A percentile compares a stretch with the other conserved stretches of the same genome.
phyloP scores from a whole-genome alignment of 2,888 invertebrate genomes.

The Orchesella flavescens region DNA sequence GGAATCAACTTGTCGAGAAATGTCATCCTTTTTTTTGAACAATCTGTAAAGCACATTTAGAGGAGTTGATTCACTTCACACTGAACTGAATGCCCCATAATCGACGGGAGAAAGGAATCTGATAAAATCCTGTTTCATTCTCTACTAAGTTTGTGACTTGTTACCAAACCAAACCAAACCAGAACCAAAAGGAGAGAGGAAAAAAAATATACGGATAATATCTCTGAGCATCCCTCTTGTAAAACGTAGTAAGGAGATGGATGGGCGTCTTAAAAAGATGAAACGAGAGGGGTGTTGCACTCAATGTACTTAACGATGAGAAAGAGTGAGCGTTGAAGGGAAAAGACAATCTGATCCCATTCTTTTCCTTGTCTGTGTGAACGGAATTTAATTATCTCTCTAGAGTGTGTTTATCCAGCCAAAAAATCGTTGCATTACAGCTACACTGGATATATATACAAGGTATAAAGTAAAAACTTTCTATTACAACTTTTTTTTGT shows the following conservation, averaged over 20 bases:
- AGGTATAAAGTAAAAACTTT: neutral
- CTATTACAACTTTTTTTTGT: neutral
- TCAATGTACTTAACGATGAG: conserved; percentile 57
- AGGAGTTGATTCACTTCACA: conserved; percentile 37
- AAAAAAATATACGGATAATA: neutral
- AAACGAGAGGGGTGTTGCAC: conserved; percentile 51
- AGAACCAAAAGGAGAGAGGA: neutral
- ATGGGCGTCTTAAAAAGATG: conserved; percentile 55
- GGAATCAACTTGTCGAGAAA: conserved; percentile 33
- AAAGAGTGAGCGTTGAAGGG: conserved; percentile 49
- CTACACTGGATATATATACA: conserved; percentile 4
- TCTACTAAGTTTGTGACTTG: neutral
- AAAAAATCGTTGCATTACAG: conserved; percentile 63
- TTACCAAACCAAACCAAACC: neutral
- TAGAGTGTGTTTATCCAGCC: conserved; percentile 68
- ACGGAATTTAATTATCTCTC: conserved; percentile 72
- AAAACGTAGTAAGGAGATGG: conserved; percentile 25
- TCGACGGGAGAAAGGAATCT: conserved; percentile 29
- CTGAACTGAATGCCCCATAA: conserved; percentile 40
- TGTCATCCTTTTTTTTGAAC: conserved; percentile 11
- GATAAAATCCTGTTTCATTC: conserved; percentile 30
- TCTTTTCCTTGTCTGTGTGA: conserved; percentile 62
- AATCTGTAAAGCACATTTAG: conserved; percentile 23
- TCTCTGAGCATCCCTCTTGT: conserved; percentile 7
- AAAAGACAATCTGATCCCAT: conserved; percentile 65